phyloP scores from a whole-genome alignment of 2,797 vertebrate species.

The Micromesistius poutassou region DNA sequence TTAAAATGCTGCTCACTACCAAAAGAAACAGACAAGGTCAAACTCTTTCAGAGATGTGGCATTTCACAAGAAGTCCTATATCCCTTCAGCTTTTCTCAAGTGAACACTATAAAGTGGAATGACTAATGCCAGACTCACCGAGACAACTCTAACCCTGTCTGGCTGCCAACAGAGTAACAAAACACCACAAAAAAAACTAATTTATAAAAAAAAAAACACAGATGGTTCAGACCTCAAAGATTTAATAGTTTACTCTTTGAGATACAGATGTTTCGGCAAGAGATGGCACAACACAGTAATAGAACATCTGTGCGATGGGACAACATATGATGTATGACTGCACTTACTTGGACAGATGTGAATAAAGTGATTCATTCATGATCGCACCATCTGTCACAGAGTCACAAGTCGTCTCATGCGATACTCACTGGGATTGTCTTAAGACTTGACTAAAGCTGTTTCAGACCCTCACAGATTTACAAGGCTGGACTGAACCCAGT shows the following conservation, averaged over 20 bases:
- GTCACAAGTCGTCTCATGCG: neutral
- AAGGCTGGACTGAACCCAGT: neutral
- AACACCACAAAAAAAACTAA: neutral
- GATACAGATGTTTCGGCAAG: neutral
- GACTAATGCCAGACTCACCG: neutral
- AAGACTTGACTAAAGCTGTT: neutral
- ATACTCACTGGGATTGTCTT: neutral
- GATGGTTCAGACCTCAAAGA: neutral
- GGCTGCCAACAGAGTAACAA: neutral
- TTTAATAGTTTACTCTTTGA: neutral
- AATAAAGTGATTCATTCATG: neutral
- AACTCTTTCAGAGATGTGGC: slow-evolving; percentile 43
- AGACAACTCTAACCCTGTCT: neutral
- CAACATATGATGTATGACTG: neutral
- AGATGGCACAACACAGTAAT: neutral
- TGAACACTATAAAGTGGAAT: slow-evolving; percentile 1
- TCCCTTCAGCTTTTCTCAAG: slow-evolving; percentile 48
- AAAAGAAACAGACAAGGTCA: slow-evolving; percentile 41
- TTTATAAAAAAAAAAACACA: neutral
- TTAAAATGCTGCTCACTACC: slow-evolving; percentile 62
- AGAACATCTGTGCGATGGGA: neutral
- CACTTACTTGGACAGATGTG: neutral
- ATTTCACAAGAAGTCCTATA: slow-evolving; percentile 55
- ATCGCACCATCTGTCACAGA: neutral
- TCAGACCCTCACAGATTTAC: neutral